Evolutionary conservation across 1,140 invertebrate genomes (phyloP), one percentile per base, ranked within the genome.

Genomic region (Ctenoplectra terminalis): DNA sequence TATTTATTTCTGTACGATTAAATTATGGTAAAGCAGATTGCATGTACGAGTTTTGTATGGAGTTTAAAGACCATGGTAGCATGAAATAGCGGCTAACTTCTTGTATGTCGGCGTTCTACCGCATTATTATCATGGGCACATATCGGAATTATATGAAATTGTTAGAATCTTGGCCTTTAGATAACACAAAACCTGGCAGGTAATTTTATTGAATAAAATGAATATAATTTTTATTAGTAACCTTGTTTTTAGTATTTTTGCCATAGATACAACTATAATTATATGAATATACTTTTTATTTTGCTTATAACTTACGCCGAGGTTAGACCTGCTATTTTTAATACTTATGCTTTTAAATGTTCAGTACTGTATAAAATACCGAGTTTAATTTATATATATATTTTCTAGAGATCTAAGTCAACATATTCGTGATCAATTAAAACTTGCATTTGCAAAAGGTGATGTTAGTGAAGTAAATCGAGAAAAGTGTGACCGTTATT

Each of bases 161-260:
- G 79, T 94, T 98, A 82, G 95, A 97, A 91, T 96, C 96, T 91
- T 98, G 97, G 97, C 97, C 97, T 46, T 83, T 97, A 43, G 97
- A 98, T 92, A 92, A 94, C 85, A 94, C 94, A 20, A 98, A 97
- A 95, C 91, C 93, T 37, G 96, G 96, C 90, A 96, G 96, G 97
- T 97, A 94, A 93, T 91, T 88, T 73, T 2, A 13, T 70, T 67
- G 23, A 54, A 56, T 60, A 63, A 69, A 61, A 50, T 2, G 37
- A 43, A 60, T 50, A 20, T 40, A n/a, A 29, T 34, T 54, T 26
- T 52, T 63, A 23, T 31, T 6, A 6, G 34, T 50, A 11, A 9
- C 9, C 40, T 9, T 7, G 23, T 50, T 17, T 34, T 34, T 1
- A n/a, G 48, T 40, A 69, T 23, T 37, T 29, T n/a, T 70, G 4